Evolutionary conservation across 2,113 vertebrate genomes (phyloP).

Genomic region (Lepus europaeus): DNA sequence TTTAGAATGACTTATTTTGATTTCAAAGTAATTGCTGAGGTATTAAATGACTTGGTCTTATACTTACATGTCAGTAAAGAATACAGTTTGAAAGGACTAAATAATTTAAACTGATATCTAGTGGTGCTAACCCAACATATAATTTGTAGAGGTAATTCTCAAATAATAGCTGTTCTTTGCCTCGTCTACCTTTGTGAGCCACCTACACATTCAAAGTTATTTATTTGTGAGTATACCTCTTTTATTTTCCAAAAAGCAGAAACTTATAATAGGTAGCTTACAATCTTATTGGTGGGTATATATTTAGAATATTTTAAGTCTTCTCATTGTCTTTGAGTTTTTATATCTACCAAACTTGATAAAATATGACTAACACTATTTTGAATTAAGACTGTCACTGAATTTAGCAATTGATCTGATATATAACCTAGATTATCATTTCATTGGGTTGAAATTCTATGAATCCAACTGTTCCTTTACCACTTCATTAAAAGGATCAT

Average conservation of each 20-base stretch:
- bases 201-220: neutral
- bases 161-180: neutral
- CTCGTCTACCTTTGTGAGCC: neutral
- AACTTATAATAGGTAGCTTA: neutral
- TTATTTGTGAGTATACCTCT: neutral
- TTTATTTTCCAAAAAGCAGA: neutral
- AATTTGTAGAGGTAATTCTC: neutral
- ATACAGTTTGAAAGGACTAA: neutral
- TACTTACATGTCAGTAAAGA: neutral
- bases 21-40: neutral
- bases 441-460: neutral
- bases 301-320: neutral
- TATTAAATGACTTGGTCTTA: neutral
- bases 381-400: neutral
- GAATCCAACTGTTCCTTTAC: neutral
- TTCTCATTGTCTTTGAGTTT: neutral
- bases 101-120: neutral
- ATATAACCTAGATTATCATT: neutral
- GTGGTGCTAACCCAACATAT: neutral
- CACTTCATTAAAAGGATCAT: neutral
- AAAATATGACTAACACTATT: neutral
- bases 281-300: neutral
- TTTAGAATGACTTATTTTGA: neutral
- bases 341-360: neutral
- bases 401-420: neutral